Evolutionary conservation across 1,140 invertebrate species (phyloP).

Genomic region (Macrobrachium nipponense): DNA sequence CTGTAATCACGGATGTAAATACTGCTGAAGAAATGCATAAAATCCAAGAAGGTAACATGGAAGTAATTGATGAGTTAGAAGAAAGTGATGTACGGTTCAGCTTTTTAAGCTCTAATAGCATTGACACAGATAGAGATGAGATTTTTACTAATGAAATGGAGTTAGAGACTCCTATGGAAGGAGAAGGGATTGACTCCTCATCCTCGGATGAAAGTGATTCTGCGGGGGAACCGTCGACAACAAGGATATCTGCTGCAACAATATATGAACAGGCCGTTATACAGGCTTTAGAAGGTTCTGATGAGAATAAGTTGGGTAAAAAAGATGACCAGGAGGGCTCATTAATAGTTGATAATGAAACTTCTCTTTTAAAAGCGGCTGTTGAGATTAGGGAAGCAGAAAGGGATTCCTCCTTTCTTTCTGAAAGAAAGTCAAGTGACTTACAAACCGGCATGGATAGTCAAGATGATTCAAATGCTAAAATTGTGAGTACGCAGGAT

Average conservation of each 20-base stretch:
- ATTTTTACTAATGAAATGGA: conserved; percentile 44
- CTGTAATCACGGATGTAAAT: not conserved
- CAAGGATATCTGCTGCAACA: conserved; percentile 59
- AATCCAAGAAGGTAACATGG: not conserved
- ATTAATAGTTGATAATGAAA: not conserved
- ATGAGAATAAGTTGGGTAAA: not conserved
- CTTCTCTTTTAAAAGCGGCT: too few relatives aligned
- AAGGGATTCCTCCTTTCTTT: too few relatives aligned
- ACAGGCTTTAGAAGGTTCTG: conserved; percentile 43
- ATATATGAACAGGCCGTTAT: conserved; percentile 63
- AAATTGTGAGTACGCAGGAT: too few relatives aligned
- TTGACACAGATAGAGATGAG: conserved; percentile 57
- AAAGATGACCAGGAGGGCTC: not conserved
- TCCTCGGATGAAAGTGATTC: conserved; percentile 56
- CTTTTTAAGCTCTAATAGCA: conserved; percentile 51
- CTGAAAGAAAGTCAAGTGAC: too few relatives aligned
- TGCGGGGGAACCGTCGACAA: conserved; percentile 39
- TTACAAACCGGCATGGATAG: too few relatives aligned
- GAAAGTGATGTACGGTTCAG: conserved; percentile 34
- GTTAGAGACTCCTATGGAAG: conserved; percentile 21
- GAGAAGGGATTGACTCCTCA: conserved; percentile 26
- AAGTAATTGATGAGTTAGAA: not conserved
- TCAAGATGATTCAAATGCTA: too few relatives aligned
- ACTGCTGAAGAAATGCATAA: not conserved
- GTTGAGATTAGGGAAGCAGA: too few relatives aligned